A percentile compares a stretch with the other conserved stretches of the same genome.
These are phyloP conservation scores for Pterophyllum scalare DNA, from an alignment of 2,113 vertebrate species.

Conservation along the genomic window DNA sequence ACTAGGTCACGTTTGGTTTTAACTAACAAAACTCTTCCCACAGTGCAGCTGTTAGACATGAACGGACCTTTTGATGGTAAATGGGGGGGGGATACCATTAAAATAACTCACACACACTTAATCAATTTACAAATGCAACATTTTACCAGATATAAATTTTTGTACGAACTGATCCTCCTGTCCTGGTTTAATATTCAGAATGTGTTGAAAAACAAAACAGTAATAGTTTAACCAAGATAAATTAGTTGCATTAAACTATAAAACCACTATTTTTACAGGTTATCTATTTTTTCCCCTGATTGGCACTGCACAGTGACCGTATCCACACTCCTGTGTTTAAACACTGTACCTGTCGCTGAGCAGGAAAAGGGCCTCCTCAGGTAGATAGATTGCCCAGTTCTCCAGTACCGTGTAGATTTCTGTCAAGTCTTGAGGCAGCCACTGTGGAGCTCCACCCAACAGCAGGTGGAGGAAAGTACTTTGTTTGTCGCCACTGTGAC, in stretches of 20 bases:
- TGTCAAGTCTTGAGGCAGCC: slow-evolving; percentile 78
- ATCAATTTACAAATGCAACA: neutral
- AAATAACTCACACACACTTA: too few species aligned
- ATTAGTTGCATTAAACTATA: neutral
- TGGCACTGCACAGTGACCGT: neutral
- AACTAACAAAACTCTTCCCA: too few species aligned
- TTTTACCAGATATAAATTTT: neutral
- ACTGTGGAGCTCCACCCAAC: slow-evolving; percentile 82
- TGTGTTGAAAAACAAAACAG: too few species aligned
- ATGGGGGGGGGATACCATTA: too few species aligned
- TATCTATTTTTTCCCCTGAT: neutral
- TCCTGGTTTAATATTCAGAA: too few species aligned
- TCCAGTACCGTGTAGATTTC: slow-evolving; percentile 82
- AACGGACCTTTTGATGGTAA: too few species aligned
- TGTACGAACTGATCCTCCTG: too few species aligned
- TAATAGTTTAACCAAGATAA: neutral
- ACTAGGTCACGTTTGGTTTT: neutral
- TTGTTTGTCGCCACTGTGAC: slow-evolving; percentile 71
- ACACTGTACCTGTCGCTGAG: slow-evolving; percentile 79
- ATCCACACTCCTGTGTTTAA: neutral
- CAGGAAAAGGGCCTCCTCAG: slow-evolving; percentile 86
- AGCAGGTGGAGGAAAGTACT: slow-evolving; percentile 84
- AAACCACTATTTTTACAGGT: neutral
- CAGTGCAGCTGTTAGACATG: too few species aligned
- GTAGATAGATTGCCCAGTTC: slow-evolving; percentile 81